A percentile compares a stretch with the other conserved stretches of the same genome.
phyloP scores from a whole-genome alignment of 2,113 vertebrate genomes.

The Chaetops frenatus region DNA sequence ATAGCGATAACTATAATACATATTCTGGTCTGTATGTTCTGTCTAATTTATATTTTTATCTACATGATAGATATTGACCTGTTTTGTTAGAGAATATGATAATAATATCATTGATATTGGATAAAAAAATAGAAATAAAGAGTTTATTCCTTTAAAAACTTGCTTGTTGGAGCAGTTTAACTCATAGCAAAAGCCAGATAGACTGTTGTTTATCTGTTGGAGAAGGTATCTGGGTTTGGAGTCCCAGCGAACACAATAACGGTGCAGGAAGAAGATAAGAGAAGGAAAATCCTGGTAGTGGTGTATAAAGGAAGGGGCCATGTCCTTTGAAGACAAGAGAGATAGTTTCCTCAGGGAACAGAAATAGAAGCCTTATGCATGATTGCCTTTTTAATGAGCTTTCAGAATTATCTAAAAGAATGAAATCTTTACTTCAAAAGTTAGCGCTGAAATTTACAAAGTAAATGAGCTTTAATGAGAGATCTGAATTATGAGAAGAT shows the following conservation, averaged over 20 bases:
- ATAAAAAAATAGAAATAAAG: not conserved
- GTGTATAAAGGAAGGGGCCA: not conserved
- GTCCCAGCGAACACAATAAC: not conserved
- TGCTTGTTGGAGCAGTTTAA: not conserved
- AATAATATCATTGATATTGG: not conserved
- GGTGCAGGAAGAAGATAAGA: not conserved
- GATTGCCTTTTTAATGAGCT: conserved; percentile 55
- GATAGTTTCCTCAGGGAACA: not conserved
- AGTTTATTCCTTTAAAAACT: not conserved
- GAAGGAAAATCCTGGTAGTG: conserved; percentile 17
- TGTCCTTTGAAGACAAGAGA: conserved; percentile 26
- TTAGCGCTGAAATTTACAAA: not conserved
- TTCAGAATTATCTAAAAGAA: conserved; percentile 28
- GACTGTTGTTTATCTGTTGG: not conserved
- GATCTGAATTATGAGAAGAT: not conserved
- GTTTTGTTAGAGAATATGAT: not conserved
- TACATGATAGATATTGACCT: not conserved
- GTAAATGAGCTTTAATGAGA: conserved; percentile 21
- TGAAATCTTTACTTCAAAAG: conserved; percentile 35
- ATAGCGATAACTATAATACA: not conserved
- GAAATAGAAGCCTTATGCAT: conserved; percentile 1
- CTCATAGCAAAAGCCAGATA: not conserved
- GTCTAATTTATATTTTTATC: not conserved
- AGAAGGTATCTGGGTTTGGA: not conserved
- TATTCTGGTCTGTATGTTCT: not conserved